Base-by-base conservation (phyloP, 2,888 invertebrate genomes). In the Melitaea athalia region DNA sequence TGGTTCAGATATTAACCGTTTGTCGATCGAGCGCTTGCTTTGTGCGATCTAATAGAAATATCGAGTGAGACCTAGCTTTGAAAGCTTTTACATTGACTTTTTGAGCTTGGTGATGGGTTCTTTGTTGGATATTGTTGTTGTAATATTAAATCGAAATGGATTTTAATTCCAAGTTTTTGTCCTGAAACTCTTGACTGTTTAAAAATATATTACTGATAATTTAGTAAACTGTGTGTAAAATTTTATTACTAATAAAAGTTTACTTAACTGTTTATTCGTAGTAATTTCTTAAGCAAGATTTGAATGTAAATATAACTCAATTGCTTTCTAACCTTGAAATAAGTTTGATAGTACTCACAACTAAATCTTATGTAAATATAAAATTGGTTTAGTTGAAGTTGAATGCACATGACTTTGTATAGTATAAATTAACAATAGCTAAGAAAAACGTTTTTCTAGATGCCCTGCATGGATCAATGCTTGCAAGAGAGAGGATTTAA, bases 401-500 rank as follows among this genome's bases (percentile, higher is more conserved):
- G 3, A 2, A 45, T 45, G 2, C 2, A 45, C 12, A 45, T 7
- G 7, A 45, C 11, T 14, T 49, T 49, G 47, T n/a, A 5, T 7
- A 38, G 8, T 38, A 38, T 38, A 38, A 38, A 38, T 38, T 38
- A 38, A 38, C 5, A 38, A 38, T 38, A 38, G 6, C 38, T 38
- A 38, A 38, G 8, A 38, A 31, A 55, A 33, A 14, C 7, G 33
- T 55, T 55, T 2, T 55, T 55, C 14, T 24, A 73, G 73, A 49
- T 60, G 49, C n/a, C 53, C 47, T n/a, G 15, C 68, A 2, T 73
- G 73, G 73, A 55, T 73, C 24, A 57, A 59, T 15, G 71, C 73
- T 7, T 73, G 73, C 64, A 71, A 61, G 50, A 63, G 73, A 11
- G 66, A 71, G 1, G 73, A 73, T 17, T 53, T 73, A 8, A 31